Conservation (phyloP, 2,888 invertebrate species). For the Epirrhoe alternata region DNA sequence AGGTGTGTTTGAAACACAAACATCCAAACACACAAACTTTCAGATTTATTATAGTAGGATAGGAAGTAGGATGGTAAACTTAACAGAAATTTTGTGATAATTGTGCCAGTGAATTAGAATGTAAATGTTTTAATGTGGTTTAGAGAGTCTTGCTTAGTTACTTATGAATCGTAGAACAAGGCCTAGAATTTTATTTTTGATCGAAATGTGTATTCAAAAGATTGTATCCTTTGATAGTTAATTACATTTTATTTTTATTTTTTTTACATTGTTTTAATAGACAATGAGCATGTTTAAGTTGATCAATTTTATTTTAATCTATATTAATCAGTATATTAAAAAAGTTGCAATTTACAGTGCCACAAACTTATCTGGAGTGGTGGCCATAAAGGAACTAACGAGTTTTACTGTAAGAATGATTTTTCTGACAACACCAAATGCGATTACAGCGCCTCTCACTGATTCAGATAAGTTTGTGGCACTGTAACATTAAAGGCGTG, state of each 20-base stretch:
- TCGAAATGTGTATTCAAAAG: not conserved
- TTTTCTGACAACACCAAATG: no score
- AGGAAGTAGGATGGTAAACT: no score
- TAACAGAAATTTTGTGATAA: slow-evolving; percentile 62
- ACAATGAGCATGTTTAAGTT: not conserved
- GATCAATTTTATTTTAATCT: not conserved
- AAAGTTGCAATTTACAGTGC: not conserved
- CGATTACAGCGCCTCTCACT: no score
- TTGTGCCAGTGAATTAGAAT: slow-evolving; percentile 65
- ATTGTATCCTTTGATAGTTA: no score
- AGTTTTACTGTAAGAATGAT: no score
- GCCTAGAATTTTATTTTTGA: not conserved
- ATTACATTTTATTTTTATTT: not conserved
- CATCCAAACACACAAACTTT: no score
- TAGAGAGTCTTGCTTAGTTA: not conserved
- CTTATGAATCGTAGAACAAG: not conserved
- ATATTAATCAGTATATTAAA: not conserved
- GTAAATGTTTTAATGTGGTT: not conserved
- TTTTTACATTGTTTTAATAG: not conserved
- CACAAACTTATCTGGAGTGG: no score
- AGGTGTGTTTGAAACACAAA: no score
- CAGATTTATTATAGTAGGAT: no score
- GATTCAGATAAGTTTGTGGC: no score
- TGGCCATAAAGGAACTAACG: no score
- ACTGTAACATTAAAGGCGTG: not conserved